These are phyloP conservation scores for Eledona agricola DNA, from an alignment of 2,888 invertebrate species.

Conservation along the genomic window DNA sequence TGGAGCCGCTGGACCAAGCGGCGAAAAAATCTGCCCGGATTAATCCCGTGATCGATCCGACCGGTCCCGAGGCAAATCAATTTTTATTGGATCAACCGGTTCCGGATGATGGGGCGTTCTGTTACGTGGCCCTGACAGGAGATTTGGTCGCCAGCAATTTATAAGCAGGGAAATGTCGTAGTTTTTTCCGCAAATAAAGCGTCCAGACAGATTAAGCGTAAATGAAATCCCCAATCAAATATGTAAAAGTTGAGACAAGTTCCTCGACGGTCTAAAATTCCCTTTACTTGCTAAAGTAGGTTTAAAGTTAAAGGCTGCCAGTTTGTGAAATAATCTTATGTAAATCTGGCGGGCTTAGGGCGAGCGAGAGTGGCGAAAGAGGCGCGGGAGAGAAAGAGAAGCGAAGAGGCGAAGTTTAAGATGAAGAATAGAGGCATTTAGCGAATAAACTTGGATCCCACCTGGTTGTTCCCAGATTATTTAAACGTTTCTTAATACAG, in stretches of 20 bases:
- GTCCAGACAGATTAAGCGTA: constrained; percentile 13
- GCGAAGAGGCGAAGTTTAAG: constrained; percentile 47
- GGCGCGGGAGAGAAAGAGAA: constrained; percentile 22
- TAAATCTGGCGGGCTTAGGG: constrained; percentile 59
- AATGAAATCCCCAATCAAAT: constrained; percentile 41
- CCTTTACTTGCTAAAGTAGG: constrained; percentile 57
- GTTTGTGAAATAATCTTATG: constrained; percentile 63
- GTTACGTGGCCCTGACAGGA: constrained; percentile 66
- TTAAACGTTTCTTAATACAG: constrained; percentile 64
- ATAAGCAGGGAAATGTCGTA: constrained; percentile 1
- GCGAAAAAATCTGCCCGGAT: constrained; percentile 59
- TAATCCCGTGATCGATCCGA: constrained; percentile 63
- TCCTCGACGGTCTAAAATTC: constrained; percentile 47
- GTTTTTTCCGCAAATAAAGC: constrained; percentile 1
- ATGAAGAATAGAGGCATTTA: constrained; percentile 61
- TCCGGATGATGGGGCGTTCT: constrained; percentile 67
- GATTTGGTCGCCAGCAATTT: constrained; percentile 55
- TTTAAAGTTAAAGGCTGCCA: constrained; percentile 61
- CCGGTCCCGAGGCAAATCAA: constrained; percentile 61
- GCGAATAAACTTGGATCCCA: constrained; percentile 62
- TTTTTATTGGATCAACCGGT: constrained; percentile 63
- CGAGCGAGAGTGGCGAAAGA: constrained; percentile 40
- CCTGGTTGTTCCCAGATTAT: constrained; percentile 64
- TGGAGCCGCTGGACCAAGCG: constrained; percentile 60
- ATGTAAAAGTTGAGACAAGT: constrained; percentile 46